phyloP scores from a whole-genome alignment of 2,888 invertebrate genomes.

The Zootermopsis nevadensis region DNA sequence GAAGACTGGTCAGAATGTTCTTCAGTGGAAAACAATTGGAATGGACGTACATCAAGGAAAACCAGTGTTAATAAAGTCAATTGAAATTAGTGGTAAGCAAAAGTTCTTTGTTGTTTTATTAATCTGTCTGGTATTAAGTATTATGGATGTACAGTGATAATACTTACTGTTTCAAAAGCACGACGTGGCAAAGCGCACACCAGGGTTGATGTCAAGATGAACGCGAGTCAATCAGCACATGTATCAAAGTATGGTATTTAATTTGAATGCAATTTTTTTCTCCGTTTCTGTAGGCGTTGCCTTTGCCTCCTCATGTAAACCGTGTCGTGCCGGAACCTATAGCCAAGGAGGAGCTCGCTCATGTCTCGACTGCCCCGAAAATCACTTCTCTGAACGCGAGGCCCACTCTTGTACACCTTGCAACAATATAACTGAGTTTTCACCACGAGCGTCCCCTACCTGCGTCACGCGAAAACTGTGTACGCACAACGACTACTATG shows the following conservation, averaged over 20 bases:
- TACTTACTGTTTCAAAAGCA: too few species aligned
- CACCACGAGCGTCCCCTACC: constrained; percentile 62
- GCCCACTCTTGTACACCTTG: constrained; percentile 63
- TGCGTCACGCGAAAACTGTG: constrained; percentile 66
- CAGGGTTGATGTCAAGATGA: too few species aligned
- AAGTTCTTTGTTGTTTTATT: not conserved
- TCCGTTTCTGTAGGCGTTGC: constrained; percentile 64
- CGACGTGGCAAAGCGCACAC: too few species aligned
- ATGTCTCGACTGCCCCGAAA: constrained; percentile 64
- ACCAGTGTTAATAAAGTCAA: constrained; percentile 63
- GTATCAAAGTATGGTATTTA: too few species aligned
- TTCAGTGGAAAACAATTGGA: constrained; percentile 68
- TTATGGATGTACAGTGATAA: too few species aligned
- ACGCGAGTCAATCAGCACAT: too few species aligned
- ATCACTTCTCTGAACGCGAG: constrained; percentile 63
- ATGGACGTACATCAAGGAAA: constrained; percentile 60
- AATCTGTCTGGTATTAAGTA: too few species aligned
- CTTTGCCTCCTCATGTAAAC: constrained; percentile 66
- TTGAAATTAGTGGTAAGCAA: constrained; percentile 61
- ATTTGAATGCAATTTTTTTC: too few species aligned
- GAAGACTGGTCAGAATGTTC: constrained; percentile 65
- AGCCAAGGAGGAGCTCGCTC: constrained; percentile 60
- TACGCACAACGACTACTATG: constrained; percentile 65
- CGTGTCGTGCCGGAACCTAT: constrained; percentile 61
- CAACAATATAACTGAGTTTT: constrained; percentile 60